Evolutionary conservation across 2,888 invertebrate species (phyloP).

Genomic region (Keiferia lycopersicella): DNA sequence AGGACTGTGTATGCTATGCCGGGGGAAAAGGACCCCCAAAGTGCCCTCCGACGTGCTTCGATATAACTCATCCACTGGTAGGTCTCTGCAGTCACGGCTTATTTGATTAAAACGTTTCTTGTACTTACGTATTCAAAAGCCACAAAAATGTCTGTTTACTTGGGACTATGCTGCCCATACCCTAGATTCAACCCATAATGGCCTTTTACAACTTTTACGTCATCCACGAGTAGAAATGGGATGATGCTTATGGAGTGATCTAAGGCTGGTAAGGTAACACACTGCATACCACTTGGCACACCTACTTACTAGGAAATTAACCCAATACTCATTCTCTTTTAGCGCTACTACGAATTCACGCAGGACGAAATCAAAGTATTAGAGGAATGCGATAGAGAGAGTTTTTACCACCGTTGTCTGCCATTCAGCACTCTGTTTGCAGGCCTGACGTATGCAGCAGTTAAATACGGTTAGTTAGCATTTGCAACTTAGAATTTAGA

Average conservation of each 20-base stretch:
- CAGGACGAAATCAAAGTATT: constrained; percentile 86
- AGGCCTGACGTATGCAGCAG: constrained; percentile 83
- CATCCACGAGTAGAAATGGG: no score
- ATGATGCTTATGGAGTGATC: no score
- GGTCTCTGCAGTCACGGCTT: constrained; percentile 24
- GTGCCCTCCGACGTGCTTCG: constrained; percentile 51
- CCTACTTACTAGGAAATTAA: neutral
- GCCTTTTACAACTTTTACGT: no score
- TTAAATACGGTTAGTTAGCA: constrained; percentile 81
- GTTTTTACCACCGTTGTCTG: constrained; percentile 88
- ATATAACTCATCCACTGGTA: constrained; percentile 71
- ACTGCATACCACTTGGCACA: no score
- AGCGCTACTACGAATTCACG: constrained; percentile 84
- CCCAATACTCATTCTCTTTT: constrained; percentile 40
- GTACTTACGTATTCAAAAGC: no score
- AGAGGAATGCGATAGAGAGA: constrained; percentile 89
- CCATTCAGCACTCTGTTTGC: constrained; percentile 85
- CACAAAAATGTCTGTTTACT: no score
- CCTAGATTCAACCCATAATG: no score
- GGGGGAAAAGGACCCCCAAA: constrained; percentile 39
- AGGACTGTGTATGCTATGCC: constrained; percentile 40
- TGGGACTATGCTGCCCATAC: no score
- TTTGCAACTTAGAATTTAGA: neutral
- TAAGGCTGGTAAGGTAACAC: no score
- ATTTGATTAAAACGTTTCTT: neutral